These are phyloP conservation scores for Globodera ellingtonae DNA, from an alignment of 1,140 invertebrate genomes.

Conservation along the genomic window DNA sequence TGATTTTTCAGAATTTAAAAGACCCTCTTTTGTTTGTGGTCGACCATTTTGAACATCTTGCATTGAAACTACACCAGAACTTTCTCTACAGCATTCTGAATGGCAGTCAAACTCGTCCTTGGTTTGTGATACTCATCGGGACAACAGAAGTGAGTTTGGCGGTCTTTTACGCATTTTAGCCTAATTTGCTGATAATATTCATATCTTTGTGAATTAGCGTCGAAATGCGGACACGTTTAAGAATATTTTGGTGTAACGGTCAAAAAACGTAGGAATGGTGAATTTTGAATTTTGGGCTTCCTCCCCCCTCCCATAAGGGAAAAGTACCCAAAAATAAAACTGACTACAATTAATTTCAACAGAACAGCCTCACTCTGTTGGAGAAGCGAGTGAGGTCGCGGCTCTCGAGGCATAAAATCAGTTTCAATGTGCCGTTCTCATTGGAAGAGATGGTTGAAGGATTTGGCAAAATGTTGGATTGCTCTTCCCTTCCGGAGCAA, in stretches of 20 bases:
- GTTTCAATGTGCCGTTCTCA: conserved; percentile 13
- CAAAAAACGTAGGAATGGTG: too few relatives aligned
- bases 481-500: background rate
- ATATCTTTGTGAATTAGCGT: too few relatives aligned
- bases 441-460: conserved; percentile 4
- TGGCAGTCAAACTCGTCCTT: conserved; percentile 23
- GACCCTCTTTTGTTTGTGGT: conserved; percentile 15
- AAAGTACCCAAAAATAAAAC: too few relatives aligned
- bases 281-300: too few relatives aligned
- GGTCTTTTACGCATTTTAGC: background rate
- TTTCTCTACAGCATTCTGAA: conserved; percentile 29
- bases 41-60: conserved; percentile 24
- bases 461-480: conserved; percentile 13
- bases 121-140: conserved; percentile 27
- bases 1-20: background rate
- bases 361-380: conserved; percentile 14
- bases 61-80: conserved; percentile 16
- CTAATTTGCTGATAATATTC: too few relatives aligned
- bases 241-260: too few relatives aligned
- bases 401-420: conserved; percentile 4
- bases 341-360: background rate
- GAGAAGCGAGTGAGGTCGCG: conserved; percentile 23
- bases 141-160: conserved; percentile 12
- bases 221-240: too few relatives aligned
- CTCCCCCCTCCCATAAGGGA: too few relatives aligned